phyloP scores from a whole-genome alignment of 92 coral and sea anemone species.

The Umimayanthus kanabou region DNA sequence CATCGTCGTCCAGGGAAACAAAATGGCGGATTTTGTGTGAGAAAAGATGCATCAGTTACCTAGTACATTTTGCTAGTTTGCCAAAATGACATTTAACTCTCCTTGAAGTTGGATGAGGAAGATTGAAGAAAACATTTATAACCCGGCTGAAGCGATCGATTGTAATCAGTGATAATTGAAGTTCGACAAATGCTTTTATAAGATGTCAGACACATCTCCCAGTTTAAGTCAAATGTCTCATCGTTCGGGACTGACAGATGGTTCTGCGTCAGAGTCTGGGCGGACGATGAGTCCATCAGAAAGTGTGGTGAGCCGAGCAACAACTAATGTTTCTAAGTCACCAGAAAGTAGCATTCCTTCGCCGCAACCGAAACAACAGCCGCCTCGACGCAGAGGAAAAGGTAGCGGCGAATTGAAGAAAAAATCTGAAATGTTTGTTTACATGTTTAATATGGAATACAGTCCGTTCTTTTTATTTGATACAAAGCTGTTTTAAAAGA shows the following conservation, averaged over 20 bases:
- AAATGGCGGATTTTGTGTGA: slow-evolving; percentile 56
- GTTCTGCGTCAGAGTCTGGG: slow-evolving; percentile 22
- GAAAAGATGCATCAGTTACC: not conserved
- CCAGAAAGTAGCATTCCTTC: slow-evolving; percentile 54
- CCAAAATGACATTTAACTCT: not conserved
- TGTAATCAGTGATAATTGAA: not conserved
- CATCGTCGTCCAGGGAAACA: slow-evolving; percentile 71
- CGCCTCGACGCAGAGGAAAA: slow-evolving; percentile 76
- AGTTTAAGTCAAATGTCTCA: slow-evolving; percentile 37
- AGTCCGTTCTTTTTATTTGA: no score
- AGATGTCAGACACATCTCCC: slow-evolving; percentile 38
- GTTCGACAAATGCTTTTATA: not conserved
- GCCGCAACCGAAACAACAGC: slow-evolving; percentile 49
- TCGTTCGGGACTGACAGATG: slow-evolving; percentile 33
- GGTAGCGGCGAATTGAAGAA: slow-evolving; percentile 48
- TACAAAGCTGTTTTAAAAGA: no score
- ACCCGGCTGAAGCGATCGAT: not conserved
- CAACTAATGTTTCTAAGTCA: slow-evolving; percentile 43
- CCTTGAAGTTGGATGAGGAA: not conserved
- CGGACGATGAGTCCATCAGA: slow-evolving; percentile 48
- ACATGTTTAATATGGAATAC: not conserved
- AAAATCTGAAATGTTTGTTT: slow-evolving; percentile 2
- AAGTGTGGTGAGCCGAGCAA: slow-evolving; percentile 50
- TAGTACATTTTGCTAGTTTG: not conserved
- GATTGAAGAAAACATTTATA: not conserved